Conservation (phyloP, 2,113 vertebrate genomes). For the Crotalus helleri region DNA sequence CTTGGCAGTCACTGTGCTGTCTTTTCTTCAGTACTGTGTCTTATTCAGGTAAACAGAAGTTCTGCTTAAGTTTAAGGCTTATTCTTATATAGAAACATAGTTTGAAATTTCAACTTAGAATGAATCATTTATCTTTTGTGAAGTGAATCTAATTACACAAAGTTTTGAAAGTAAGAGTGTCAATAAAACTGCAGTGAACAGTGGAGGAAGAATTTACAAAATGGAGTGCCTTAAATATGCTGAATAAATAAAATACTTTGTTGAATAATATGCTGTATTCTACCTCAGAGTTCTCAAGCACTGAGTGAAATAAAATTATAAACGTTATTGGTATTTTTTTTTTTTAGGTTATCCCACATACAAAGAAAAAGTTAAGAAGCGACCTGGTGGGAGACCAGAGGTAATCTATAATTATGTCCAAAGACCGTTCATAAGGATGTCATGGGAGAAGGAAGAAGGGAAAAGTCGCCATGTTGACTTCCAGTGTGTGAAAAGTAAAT, state of each 20-base stretch:
- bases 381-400: conserved; percentile 91
- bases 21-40: neutral
- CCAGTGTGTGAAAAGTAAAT: conserved; percentile 98
- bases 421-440: conserved; percentile 98
- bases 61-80: neutral
- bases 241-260: neutral
- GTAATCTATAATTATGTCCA: conserved; percentile 99
- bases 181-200: neutral
- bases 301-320: neutral
- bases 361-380: conserved; percentile 98
- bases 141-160: neutral
- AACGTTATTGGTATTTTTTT: neutral
- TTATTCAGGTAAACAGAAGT: neutral
- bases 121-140: neutral
- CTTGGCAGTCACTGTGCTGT: neutral
- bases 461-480: conserved; percentile 98
- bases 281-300: neutral
- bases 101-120: neutral
- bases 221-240: neutral
- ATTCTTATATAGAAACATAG: neutral
- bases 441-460: conserved; percentile 98
- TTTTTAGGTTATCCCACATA: conserved; percentile 90
- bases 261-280: neutral
- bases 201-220: neutral
- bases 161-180: neutral